Percentiles rank a stretch among this genome's conserved stretches.
Evolutionary conservation across 2,113 vertebrate species (phyloP).

Genomic region (Mellivora capensis): DNA sequence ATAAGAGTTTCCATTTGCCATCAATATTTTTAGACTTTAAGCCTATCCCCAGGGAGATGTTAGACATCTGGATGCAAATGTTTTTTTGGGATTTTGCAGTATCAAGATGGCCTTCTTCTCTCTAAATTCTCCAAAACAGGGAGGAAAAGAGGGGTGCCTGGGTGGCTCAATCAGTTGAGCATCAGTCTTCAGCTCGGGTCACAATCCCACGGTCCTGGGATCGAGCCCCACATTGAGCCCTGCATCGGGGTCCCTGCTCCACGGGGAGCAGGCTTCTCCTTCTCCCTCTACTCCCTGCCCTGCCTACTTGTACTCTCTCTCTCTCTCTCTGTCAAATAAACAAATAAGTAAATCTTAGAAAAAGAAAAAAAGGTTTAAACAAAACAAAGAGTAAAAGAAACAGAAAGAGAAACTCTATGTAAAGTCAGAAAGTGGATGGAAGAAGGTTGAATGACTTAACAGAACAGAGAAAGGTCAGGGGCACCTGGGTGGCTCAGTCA

Average conservation of each 20-base stretch:
- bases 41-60: background rate
- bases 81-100: background rate
- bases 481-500: background rate
- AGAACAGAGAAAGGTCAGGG: slow-evolving; percentile 32
- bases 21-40: slow-evolving; percentile 50
- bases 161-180: no score
- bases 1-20: slow-evolving; percentile 38
- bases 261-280: no score
- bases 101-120: slow-evolving; percentile 22
- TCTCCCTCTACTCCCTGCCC: no score
- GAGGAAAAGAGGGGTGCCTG: background rate
- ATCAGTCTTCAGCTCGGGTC: no score
- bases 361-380: no score
- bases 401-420: slow-evolving; percentile 40
- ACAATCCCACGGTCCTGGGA: no score
- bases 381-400: slow-evolving; percentile 28
- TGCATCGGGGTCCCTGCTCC: no score
- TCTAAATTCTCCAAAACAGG: slow-evolving; percentile 40
- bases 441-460: background rate
- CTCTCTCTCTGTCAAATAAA: no score
- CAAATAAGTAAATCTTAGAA: no score
- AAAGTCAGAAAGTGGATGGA: slow-evolving; percentile 26
- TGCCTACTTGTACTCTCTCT: no score
- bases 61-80: slow-evolving; percentile 44
- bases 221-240: no score